Evolutionary conservation across 2,888 invertebrate species (phyloP), one percentile per base, ranked within the genome.

Genomic region (Oxyteleia sp.): DNA sequence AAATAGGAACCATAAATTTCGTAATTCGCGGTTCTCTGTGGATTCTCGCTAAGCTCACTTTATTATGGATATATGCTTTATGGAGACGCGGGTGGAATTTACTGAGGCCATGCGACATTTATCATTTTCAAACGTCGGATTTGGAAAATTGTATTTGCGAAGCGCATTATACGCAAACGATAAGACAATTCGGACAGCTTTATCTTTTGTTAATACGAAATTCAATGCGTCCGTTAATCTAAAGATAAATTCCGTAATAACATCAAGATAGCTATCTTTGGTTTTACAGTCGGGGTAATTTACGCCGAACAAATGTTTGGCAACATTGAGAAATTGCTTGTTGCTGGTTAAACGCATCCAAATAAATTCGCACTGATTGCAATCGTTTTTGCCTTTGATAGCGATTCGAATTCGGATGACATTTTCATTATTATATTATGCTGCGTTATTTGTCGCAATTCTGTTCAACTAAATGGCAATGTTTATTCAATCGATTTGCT

Each of bases 1-100:
- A 80, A 80, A 74, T 80, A 80, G 61, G 68, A 53, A 45, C 68
- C 74, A 81, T 81, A 81, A 81, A 81, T 81, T 81, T 61, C 23
- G 61, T 63, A 23, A 74, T 81, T 68, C 74, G 74, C 61, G 68
- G 29, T 74, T 61, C 81, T 68, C 51, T 35, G 53, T 74, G 61
- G 61, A 69, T 74, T 61, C 63, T 74, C 66, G 38, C 81, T 74
- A 74, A 81, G 63, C 74, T 81, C 41, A 63, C 61, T 74, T 74
- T 74, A 81, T 81, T 74, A 81, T 63, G 45, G 38, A 81, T 74
- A 55, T 61, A 68, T 81, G 63, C 57, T 74, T 74, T 81, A 74
- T 74, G 74, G 47, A 74, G 81, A 74, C 74, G 66, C 64, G 2
- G 20, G 15, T 32, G 32, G 53, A 68, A 80, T 68, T 64, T 59